Evolutionary conservation across 2,113 vertebrate species (phyloP), one percentile per base, ranked within the genome.

Genomic region (Thryonomys swinderianus): DNA sequence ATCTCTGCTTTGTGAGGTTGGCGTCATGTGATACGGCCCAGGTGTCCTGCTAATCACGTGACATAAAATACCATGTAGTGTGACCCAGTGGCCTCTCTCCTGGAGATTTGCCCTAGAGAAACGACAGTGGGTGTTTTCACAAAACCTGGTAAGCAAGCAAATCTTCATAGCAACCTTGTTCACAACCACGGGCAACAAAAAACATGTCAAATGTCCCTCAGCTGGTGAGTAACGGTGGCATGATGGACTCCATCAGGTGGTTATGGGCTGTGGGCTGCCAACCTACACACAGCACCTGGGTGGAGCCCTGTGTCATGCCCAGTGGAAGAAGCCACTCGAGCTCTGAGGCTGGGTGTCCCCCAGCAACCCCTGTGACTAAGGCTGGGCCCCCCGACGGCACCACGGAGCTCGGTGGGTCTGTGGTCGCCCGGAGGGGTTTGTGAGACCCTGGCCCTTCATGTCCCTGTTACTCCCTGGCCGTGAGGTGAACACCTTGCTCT

Each of bases 241-340:
- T 34, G 34, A 32, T 2, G 51, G 34, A 83, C 13, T 7, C 48
- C 59, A 23, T 17, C 10, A 5, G 42, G 30, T 40, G 32, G 6
- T n/a, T 0, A 30, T 34, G 53, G 55, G 23, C 34, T 5, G 21
- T 5, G 2, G 9, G 5, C 27, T 14, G 17, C 30, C 8, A 1
- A 61, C 30, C 14, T 3, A 32, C 20, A 48, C 42, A 16, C 2
- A 6, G 17, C 4, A 10, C 42, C 17, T 2, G 6, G 14, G 9
- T 34, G 53, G 27, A 51, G n/a, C 30, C 10, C 13, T 16, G 45
- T 16, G 25, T 3, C 20, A 5, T 9, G n/a, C 40, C 42, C 32
- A 73, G 51, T 66, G 62, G 37, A 85, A 74, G 51, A 88, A 30
- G 25, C 25, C n/a, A 32, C 82, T 45, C 0, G 18, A 9, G 57